phyloP scores from a whole-genome alignment of 2,888 invertebrate species.

The Thyatira batis region DNA sequence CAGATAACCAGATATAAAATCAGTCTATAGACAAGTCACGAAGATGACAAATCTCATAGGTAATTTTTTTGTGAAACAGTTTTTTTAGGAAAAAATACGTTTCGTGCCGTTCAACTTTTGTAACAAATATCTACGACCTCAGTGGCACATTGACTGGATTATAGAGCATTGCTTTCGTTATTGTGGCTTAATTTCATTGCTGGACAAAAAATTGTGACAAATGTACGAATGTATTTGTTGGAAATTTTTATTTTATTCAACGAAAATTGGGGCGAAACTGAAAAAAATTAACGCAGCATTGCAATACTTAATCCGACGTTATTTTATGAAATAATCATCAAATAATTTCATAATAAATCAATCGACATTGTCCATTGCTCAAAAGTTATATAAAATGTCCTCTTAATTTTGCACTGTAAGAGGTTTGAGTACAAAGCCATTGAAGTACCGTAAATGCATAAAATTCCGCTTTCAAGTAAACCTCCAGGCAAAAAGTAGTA shows the following conservation, averaged over 20 bases:
- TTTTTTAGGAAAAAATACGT: background rate
- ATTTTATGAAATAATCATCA: too few relatives aligned
- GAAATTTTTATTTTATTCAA: background rate
- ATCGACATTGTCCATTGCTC: background rate
- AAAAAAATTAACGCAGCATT: background rate
- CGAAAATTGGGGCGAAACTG: background rate
- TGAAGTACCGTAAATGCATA: conserved; percentile 1
- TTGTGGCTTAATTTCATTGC: background rate
- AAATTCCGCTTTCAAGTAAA: background rate
- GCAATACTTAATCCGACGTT: too few relatives aligned
- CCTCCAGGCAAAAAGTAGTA: background rate
- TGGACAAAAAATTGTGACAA: background rate
- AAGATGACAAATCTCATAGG: background rate
- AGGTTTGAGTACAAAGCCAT: background rate
- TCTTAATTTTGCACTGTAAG: background rate
- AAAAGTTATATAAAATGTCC: background rate
- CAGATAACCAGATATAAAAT: background rate
- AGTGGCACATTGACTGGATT: background rate
- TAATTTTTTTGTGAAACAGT: background rate
- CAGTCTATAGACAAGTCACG: background rate
- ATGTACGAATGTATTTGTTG: background rate
- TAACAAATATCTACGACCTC: background rate
- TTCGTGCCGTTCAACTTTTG: background rate
- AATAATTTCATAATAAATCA: background rate
- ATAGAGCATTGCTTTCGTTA: background rate